Conservation (phyloP, 2,113 vertebrate genomes). For the Meles meles region DNA sequence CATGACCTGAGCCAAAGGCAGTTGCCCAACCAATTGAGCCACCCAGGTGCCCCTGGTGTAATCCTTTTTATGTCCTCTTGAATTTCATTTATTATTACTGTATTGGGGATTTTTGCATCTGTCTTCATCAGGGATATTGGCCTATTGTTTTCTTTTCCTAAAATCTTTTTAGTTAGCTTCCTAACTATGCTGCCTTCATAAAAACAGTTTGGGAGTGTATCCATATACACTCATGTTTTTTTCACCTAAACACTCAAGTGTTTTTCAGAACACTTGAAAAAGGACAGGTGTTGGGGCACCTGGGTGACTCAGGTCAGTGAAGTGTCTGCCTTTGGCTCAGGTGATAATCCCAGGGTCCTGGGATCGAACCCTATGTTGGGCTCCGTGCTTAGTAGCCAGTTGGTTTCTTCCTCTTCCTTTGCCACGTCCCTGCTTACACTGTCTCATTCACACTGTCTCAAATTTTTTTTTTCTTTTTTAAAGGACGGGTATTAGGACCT, state of each 20-base stretch:
- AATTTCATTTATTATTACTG: not conserved
- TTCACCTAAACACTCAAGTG: no score
- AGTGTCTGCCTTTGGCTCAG: not conserved
- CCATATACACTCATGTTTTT: no score
- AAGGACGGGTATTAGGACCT: not conserved
- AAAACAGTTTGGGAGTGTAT: not conserved
- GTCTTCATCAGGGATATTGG: not conserved
- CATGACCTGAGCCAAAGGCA: no score
- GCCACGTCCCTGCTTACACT: no score
- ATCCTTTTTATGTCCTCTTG: not conserved
- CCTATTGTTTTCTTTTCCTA: not conserved
- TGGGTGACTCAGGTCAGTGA: not conserved
- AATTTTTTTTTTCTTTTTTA: no score
- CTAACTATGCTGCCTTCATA: not conserved
- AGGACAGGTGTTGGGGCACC: not conserved
- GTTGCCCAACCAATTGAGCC: no score
- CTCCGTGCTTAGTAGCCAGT: no score
- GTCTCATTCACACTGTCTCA: no score
- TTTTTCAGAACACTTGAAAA: not conserved
- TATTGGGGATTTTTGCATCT: not conserved
- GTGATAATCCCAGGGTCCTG: not conserved
- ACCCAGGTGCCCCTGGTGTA: not conserved
- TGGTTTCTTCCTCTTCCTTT: no score
- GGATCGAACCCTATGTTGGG: no score
- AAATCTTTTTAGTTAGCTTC: not conserved